phyloP scores from a whole-genome alignment of 1,140 invertebrate genomes.

The Drosophila yakuba region DNA sequence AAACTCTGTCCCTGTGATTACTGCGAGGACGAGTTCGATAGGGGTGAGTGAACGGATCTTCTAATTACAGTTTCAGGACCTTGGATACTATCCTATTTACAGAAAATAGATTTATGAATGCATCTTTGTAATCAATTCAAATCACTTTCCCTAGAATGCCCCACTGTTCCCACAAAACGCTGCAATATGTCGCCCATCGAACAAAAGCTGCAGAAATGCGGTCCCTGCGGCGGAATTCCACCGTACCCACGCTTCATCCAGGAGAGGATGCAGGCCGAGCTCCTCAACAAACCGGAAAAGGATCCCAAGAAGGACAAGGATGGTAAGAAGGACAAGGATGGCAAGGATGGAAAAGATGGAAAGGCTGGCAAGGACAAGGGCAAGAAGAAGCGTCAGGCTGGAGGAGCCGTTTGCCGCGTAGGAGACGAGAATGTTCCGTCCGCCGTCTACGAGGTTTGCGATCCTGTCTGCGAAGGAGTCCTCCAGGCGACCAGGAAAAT shows the following conservation, averaged over 20 bases:
- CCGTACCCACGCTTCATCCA: conserved; percentile 33
- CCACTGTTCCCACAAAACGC: conserved; percentile 55
- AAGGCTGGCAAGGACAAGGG: conserved; percentile 32
- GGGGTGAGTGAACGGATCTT: conserved; percentile 35
- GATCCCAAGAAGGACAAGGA: conserved; percentile 21
- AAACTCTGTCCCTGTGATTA: conserved; percentile 71
- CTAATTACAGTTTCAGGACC: too few species aligned
- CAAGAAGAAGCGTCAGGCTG: conserved; percentile 44
- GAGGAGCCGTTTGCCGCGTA: conserved; percentile 25
- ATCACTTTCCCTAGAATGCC: conserved; percentile 42
- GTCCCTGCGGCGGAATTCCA: conserved; percentile 57
- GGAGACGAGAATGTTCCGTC: not conserved
- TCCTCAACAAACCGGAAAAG: conserved; percentile 5
- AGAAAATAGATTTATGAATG: too few species aligned
- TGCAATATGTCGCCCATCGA: conserved; percentile 43
- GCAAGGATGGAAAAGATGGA: conserved; percentile 13
- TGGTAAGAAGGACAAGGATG: conserved; percentile 11
- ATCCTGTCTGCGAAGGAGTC: not conserved
- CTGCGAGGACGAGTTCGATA: conserved; percentile 75
- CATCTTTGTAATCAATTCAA: too few species aligned
- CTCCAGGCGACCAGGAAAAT: conserved; percentile 10
- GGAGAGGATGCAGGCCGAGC: not conserved
- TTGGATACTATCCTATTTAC: too few species aligned
- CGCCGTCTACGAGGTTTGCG: not conserved
- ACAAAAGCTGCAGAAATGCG: conserved; percentile 51